phyloP scores from a whole-genome alignment of 2,797 vertebrate genomes.

The Sternarchorhynchus goeldii region DNA sequence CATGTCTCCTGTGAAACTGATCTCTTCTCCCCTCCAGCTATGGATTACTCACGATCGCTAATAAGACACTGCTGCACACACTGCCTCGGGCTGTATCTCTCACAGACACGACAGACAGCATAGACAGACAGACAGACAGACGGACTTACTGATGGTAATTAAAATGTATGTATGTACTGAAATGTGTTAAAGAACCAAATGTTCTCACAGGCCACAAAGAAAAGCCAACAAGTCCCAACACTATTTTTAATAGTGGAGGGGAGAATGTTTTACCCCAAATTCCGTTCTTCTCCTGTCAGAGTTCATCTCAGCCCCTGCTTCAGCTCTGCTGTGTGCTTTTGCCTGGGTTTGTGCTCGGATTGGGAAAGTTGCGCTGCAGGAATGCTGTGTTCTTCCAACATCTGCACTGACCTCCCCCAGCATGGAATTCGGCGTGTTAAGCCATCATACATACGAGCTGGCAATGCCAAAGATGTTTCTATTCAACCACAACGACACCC shows the following conservation, averaged over 20 bases:
- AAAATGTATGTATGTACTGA: too few relatives aligned
- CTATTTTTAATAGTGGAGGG: too few relatives aligned
- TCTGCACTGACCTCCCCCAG: slow-evolving; percentile 32
- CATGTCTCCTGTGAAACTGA: slow-evolving; percentile 59
- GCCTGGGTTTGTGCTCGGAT: too few relatives aligned
- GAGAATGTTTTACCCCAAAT: too few relatives aligned
- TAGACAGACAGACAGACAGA: slow-evolving; percentile 13
- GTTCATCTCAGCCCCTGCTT: too few relatives aligned
- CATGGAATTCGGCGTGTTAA: neutral
- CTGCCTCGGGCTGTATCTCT: neutral
- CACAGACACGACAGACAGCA: neutral
- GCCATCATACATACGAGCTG: neutral
- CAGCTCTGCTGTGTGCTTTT: too few relatives aligned
- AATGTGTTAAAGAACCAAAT: too few relatives aligned
- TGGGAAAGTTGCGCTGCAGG: too few relatives aligned
- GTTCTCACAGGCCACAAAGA: too few relatives aligned
- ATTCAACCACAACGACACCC: slow-evolving; percentile 15
- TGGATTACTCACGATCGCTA: slow-evolving; percentile 52
- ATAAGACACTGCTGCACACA: slow-evolving; percentile 22
- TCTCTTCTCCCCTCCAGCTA: slow-evolving; percentile 60
- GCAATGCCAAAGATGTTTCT: slow-evolving; percentile 36
- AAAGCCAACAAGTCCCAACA: too few relatives aligned
- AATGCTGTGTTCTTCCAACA: slow-evolving; percentile 1
- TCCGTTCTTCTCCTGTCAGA: too few relatives aligned
- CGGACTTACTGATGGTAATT: neutral